Evolutionary conservation across 2,113 vertebrate genomes (phyloP).

Genomic region (Cebidichthys violaceus): DNA sequence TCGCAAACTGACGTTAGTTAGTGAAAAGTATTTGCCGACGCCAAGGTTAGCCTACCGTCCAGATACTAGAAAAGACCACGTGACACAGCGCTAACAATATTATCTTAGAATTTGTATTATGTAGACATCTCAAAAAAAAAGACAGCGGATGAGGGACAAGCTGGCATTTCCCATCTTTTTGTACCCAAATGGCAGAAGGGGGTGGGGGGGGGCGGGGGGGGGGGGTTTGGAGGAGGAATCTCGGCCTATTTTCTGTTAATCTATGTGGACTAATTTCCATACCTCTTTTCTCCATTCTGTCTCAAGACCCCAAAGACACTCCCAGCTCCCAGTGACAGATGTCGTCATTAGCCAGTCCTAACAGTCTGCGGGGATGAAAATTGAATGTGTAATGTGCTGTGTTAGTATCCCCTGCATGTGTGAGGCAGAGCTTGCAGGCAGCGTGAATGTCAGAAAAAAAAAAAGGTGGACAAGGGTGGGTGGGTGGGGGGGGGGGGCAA

Average conservation of each 20-base stretch:
- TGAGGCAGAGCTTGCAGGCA: constrained; percentile 59
- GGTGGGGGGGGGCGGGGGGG: background rate
- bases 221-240: constrained; percentile 3
- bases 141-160: constrained; percentile 25
- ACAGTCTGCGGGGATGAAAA: constrained; percentile 61
- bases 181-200: background rate
- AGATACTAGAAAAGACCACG: constrained; percentile 11
- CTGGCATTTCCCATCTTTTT: constrained; percentile 4
- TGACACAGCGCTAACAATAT: constrained; percentile 14
- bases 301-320: constrained; percentile 47
- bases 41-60: background rate
- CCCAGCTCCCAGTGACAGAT: constrained; percentile 63
- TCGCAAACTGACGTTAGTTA: background rate
- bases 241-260: constrained; percentile 36
- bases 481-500: constrained; percentile 70
- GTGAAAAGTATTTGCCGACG: background rate
- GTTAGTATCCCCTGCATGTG: constrained; percentile 54
- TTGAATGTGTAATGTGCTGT: constrained; percentile 62
- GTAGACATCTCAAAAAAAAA: constrained; percentile 36
- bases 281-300: constrained; percentile 42
- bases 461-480: constrained; percentile 56
- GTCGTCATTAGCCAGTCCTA: constrained; percentile 64
- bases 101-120: constrained; percentile 29
- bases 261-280: constrained; percentile 52
- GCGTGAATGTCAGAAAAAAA: constrained; percentile 42